phyloP scores from a whole-genome alignment of 2,797 vertebrate genomes.

The Rhinogobio ventralis region DNA sequence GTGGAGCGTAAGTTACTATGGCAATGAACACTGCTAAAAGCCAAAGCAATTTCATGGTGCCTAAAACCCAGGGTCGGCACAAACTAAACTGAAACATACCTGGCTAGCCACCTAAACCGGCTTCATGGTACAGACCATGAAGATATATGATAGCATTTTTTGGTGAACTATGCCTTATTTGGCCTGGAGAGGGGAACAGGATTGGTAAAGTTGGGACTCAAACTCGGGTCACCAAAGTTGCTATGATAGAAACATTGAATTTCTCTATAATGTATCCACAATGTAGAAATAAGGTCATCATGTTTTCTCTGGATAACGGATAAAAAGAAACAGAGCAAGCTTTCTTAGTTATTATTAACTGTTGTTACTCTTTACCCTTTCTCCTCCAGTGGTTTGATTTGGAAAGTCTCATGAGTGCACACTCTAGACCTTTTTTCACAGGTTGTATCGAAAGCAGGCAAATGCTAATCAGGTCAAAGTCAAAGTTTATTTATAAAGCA shows the following conservation, averaged over 20 bases:
- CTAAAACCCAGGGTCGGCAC: too few relatives aligned
- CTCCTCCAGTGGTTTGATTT: constrained; percentile 24
- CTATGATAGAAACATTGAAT: background rate
- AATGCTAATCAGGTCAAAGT: background rate
- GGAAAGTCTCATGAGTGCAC: background rate
- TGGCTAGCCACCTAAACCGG: too few relatives aligned
- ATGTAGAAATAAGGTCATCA: background rate
- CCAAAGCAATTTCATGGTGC: too few relatives aligned
- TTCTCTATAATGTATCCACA: background rate
- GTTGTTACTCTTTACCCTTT: constrained; percentile 18
- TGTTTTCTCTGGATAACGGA: background rate
- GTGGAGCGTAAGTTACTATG: too few relatives aligned
- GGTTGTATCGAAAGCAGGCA: background rate
- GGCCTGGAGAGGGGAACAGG: background rate
- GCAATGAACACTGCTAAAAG: too few relatives aligned
- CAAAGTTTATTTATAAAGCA: too few relatives aligned
- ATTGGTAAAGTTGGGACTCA: background rate
- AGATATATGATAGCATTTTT: too few relatives aligned
- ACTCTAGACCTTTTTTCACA: background rate
- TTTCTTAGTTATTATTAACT: background rate
- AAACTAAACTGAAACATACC: too few relatives aligned
- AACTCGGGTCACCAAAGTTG: background rate
- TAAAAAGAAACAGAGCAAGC: background rate
- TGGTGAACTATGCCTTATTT: too few relatives aligned
- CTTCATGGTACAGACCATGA: too few relatives aligned